Conservation (phyloP, 2,888 invertebrate species). For the Phragmatobia fuliginosa region DNA sequence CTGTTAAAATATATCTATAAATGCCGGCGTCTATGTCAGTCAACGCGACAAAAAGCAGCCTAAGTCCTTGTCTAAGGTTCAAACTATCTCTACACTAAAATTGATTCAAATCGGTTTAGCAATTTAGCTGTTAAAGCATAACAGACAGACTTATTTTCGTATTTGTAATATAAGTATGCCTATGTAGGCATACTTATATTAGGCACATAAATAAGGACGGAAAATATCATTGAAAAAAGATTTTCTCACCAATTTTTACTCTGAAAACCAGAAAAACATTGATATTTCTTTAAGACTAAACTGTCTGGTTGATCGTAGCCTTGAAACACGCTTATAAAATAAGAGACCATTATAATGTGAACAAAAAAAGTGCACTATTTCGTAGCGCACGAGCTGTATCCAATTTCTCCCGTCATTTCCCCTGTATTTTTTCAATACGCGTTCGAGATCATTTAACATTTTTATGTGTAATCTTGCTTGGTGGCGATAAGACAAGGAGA, state of each 20-base stretch:
- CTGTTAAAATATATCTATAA: too few species aligned
- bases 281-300: not conserved
- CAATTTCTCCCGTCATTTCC: constrained; percentile 78
- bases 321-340: not conserved
- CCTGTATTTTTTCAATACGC: constrained; percentile 84
- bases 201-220: too few species aligned
- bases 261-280: not conserved
- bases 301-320: not conserved
- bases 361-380: constrained; percentile 42
- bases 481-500: constrained; percentile 81
- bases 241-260: not conserved
- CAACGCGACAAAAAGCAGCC: too few species aligned
- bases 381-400: constrained; percentile 39
- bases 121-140: too few species aligned
- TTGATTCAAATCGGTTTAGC: too few species aligned
- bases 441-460: constrained; percentile 86
- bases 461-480: constrained; percentile 85
- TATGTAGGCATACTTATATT: too few species aligned
- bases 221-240: not conserved
- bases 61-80: too few species aligned
- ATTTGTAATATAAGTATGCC: too few species aligned
- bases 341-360: not conserved
- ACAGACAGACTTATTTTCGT: too few species aligned
- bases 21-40: too few species aligned
- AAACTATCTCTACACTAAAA: too few species aligned